Base-by-base conservation (phyloP, 2,797 vertebrate genomes). In the Arnoldichthys spilopterus region DNA sequence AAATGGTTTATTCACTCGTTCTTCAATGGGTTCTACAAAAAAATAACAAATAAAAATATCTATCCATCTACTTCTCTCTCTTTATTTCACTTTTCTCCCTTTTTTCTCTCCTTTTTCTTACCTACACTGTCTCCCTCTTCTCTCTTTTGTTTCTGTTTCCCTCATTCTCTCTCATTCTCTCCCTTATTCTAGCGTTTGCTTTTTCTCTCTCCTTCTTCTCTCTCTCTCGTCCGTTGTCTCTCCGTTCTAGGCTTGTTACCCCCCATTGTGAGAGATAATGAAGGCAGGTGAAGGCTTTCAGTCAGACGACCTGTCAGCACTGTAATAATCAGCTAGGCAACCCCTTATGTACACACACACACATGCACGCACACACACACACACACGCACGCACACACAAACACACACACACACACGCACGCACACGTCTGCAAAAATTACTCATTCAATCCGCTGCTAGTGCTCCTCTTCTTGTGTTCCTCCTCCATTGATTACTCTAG, bases 181-280 rank as follows among this genome's bases (percentile, higher is more conserved):
- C 34, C 34, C 34, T 37, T 7, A 37, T 37, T 37, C 34, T n/a
- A n/a, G n/a, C n/a, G n/a, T n/a, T n/a, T n/a, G n/a, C n/a, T n/a
- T n/a, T 58, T 26, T 30, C 16, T 18, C 6, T 18, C 15, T 20
- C 26, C 18, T 12, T 26, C 9, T 26, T 59, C 4, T 59, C 26
- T 15, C 56, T 59, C 16, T 15, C 26, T 28, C n/a, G 9, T 13
- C 2, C 4, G 3, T 20, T 61, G 1, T 30, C 58, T 61, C 26
- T 61, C 58, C 16, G 12, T 61, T 12, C 8, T 4, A 26, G 15
- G 16, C 28, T 2, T 2, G 1, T 40, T 66, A 6, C 37, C 63
- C 72, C 85, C 80, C 64, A 79, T 70, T 75, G 83, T 40, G 74
- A 66, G 37, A 71, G 76, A 81, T 80, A 84, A 86, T 81, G 81